phyloP scores from a whole-genome alignment of 2,113 vertebrate genomes.

The Hyperoodon ampullatus region DNA sequence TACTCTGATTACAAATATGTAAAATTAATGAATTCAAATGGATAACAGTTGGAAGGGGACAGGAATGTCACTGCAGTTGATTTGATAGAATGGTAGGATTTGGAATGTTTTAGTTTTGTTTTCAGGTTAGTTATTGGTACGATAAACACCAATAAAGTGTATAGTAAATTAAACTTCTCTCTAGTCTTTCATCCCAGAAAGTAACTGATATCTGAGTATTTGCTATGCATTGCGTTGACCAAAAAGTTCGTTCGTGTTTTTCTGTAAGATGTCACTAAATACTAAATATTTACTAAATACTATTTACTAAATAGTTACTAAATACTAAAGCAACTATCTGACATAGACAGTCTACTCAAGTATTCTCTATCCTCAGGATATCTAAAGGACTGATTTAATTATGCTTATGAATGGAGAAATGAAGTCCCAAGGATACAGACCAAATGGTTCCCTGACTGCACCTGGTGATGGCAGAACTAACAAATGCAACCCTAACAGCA shows the following conservation, averaged over 20 bases:
- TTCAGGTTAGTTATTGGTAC: background rate
- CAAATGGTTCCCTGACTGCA: background rate
- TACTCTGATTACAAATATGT: background rate
- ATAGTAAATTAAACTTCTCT: background rate
- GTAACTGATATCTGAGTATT: slow-evolving; percentile 1
- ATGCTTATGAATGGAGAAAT: background rate
- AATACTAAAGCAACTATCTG: background rate
- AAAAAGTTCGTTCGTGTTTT: no score
- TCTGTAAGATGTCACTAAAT: background rate
- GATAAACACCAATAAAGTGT: slow-evolving; percentile 30
- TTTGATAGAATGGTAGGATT: background rate
- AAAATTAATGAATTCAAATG: slow-evolving; percentile 56
- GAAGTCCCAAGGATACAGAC: background rate
- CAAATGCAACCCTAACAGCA: background rate
- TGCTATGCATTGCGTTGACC: background rate
- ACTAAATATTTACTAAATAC: background rate
- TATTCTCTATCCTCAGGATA: background rate
- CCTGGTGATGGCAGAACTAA: background rate
- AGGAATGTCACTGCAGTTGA: background rate
- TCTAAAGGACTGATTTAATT: background rate
- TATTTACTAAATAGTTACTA: background rate
- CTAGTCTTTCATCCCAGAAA: background rate
- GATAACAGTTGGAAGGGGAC: background rate
- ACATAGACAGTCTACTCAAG: background rate
- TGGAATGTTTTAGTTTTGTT: background rate